Conservation (phyloP, 1,140 invertebrate species). For the Sitophilus oryzae region DNA sequence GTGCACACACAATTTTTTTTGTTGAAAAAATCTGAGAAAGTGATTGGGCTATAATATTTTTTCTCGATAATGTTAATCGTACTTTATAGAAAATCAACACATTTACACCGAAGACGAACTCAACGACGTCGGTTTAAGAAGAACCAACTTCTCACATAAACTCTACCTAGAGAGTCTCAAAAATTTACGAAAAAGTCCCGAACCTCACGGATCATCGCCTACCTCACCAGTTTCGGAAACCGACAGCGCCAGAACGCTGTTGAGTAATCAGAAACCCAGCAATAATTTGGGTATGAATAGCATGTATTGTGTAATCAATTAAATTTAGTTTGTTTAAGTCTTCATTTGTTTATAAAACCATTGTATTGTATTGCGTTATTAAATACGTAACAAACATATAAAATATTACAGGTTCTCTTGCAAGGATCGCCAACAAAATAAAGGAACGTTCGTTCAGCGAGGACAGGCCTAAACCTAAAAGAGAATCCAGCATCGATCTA, state of each 20-base stretch:
- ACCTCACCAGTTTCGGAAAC: conserved; percentile 42
- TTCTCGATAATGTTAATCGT: neutral
- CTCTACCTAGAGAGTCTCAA: conserved; percentile 49
- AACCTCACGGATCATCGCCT: conserved; percentile 14
- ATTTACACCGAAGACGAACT: conserved; percentile 54
- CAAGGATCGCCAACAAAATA: neutral
- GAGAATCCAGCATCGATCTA: conserved; percentile 37
- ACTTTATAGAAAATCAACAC: conserved; percentile 37
- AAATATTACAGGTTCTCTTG: neutral
- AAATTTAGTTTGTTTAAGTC: neutral
- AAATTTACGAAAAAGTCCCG: conserved; percentile 19
- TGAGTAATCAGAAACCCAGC: conserved; percentile 13
- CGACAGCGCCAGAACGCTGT: conserved; percentile 40
- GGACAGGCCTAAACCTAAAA: conserved; percentile 1
- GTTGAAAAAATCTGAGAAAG: conserved; percentile 3
- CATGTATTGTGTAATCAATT: neutral
- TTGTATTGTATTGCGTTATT: no score
- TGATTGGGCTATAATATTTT: neutral
- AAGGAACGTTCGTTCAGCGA: conserved; percentile 18
- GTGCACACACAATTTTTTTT: no score
- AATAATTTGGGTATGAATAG: conserved; percentile 14
- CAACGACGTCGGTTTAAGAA: conserved; percentile 59
- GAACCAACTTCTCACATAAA: conserved; percentile 54
- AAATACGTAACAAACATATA: neutral
- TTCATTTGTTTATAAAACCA: neutral